phyloP scores from a whole-genome alignment of 2,113 vertebrate species.

The Chloebia gouldiae region DNA sequence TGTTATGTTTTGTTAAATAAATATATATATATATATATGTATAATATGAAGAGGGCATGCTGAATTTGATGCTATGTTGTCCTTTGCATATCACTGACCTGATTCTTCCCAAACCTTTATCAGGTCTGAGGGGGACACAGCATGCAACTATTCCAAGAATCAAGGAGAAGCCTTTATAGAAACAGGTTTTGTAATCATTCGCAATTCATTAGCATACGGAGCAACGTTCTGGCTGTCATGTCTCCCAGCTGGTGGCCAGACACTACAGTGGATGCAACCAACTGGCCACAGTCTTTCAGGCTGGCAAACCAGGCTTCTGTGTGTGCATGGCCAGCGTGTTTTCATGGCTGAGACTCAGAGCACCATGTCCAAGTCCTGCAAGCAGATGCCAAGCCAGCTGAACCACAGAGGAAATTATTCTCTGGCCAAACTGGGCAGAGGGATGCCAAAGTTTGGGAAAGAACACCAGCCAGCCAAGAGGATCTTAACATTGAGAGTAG shows the following conservation, averaged over 20 bases:
- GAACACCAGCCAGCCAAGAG: background rate
- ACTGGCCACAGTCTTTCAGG: slow-evolving; percentile 44
- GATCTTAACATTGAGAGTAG: background rate
- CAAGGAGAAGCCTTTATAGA: slow-evolving; percentile 36
- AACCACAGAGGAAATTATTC: slow-evolving; percentile 24
- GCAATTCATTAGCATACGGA: slow-evolving; percentile 60
- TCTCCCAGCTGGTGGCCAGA: slow-evolving; percentile 62
- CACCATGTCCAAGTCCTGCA: background rate
- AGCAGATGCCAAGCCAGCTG: slow-evolving; percentile 8
- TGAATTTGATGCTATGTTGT: background rate
- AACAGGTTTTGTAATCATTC: slow-evolving; percentile 39
- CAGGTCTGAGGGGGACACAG: background rate
- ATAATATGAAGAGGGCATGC: background rate
- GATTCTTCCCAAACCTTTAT: background rate
- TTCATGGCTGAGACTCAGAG: slow-evolving; percentile 11
- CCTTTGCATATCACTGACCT: background rate
- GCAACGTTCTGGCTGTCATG: slow-evolving; percentile 41
- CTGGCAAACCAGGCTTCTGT: background rate
- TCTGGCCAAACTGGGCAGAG: background rate
- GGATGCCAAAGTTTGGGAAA: slow-evolving; percentile 22
- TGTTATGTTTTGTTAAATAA: background rate
- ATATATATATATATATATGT: background rate
- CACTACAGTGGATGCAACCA: background rate
- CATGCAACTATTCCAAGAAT: background rate
- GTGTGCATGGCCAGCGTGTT: background rate